These are phyloP conservation scores for Tridacna gigas DNA, from an alignment of 2,888 invertebrate species.

Conservation along the genomic window DNA sequence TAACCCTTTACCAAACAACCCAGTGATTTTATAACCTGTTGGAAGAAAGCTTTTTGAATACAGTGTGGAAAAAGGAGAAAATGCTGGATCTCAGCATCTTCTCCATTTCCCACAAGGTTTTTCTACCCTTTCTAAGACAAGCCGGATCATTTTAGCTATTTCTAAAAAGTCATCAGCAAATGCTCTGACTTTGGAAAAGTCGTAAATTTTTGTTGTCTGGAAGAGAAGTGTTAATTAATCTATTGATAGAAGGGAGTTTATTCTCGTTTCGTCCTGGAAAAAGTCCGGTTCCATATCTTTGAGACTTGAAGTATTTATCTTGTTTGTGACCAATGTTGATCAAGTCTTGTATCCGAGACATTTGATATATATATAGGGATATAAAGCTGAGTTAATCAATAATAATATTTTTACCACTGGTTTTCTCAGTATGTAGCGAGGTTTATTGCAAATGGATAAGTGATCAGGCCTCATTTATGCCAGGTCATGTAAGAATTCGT, in stretches of 20 bases:
- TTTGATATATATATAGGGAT: background rate
- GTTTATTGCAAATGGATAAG: constrained; percentile 9
- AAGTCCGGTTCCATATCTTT: background rate
- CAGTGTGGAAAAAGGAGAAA: too few species aligned
- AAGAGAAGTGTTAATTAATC: background rate
- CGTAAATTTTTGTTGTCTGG: too few species aligned
- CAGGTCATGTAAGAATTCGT: constrained; percentile 17
- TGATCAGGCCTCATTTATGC: constrained; percentile 28
- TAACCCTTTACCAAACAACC: too few species aligned
- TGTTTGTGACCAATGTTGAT: constrained; percentile 1
- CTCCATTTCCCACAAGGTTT: background rate
- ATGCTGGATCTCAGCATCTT: too few species aligned
- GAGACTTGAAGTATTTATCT: background rate
- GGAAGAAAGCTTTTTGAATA: too few species aligned
- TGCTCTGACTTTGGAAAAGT: too few species aligned
- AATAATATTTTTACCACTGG: constrained; percentile 6
- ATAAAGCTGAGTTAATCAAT: constrained; percentile 13
- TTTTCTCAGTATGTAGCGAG: background rate
- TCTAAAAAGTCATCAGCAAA: too few species aligned
- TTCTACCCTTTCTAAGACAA: background rate
- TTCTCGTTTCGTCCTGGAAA: background rate
- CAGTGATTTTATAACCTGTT: too few species aligned
- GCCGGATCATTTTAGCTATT: too few species aligned
- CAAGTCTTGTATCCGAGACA: background rate
- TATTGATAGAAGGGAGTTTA: background rate